Conservation (phyloP, 2,113 vertebrate genomes). For the Tursiops truncatus region DNA sequence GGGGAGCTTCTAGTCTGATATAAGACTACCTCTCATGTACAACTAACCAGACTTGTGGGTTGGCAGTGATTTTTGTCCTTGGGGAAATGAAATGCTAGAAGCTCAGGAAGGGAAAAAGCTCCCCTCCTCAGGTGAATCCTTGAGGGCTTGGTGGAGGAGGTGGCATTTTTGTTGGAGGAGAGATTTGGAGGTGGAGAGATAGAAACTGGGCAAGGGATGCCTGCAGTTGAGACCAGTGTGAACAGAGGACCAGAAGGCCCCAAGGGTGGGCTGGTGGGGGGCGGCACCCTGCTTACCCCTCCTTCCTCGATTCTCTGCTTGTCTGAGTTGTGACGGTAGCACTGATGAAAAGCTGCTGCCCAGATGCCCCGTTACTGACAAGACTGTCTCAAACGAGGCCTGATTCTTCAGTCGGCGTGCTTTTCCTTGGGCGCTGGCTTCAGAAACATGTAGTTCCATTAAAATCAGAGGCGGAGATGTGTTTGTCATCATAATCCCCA, state of each 20-base stretch:
- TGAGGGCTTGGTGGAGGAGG: background rate
- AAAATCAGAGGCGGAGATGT: slow-evolving; percentile 58
- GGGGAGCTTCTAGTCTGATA: background rate
- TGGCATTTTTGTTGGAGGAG: background rate
- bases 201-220: background rate
- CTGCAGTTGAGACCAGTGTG: background rate
- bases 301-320: background rate
- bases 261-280: background rate
- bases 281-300: background rate
- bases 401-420: slow-evolving; percentile 51
- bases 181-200: background rate
- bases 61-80: background rate
- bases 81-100: background rate
- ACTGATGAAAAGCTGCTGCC: background rate
- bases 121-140: background rate
- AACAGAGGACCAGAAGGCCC: background rate
- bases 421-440: slow-evolving; percentile 67
- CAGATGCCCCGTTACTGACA: slow-evolving; percentile 44
- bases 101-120: background rate
- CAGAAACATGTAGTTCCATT: slow-evolving; percentile 66
- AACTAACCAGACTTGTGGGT: background rate
- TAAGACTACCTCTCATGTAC: background rate
- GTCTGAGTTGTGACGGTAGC: background rate
- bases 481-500: slow-evolving; percentile 64
- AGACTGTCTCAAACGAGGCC: slow-evolving; percentile 67